Evolutionary conservation across 2,888 invertebrate species (phyloP).

Genomic region (Tinea semifulvella): DNA sequence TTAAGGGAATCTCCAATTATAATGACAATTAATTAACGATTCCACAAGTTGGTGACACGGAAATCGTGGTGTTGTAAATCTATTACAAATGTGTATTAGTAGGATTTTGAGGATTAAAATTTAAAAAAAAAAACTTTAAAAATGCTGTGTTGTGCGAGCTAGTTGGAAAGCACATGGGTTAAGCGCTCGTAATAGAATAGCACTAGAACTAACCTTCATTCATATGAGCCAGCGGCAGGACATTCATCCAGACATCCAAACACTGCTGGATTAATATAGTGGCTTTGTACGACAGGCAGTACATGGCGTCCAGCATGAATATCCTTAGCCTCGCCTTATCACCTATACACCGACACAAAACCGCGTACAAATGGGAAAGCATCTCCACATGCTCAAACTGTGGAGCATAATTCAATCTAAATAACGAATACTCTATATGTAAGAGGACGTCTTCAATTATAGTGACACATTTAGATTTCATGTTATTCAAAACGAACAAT

Average conservation of each 20-base stretch:
- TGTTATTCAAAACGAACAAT: constrained; percentile 28
- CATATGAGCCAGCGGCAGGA: constrained; percentile 47
- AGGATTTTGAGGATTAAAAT: too few relatives aligned
- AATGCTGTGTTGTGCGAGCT: too few relatives aligned
- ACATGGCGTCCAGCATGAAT: constrained; percentile 56
- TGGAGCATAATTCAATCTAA: constrained; percentile 43
- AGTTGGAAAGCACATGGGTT: too few relatives aligned
- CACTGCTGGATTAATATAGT: constrained; percentile 46
- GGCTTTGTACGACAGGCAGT: constrained; percentile 49
- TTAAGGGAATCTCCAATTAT: too few relatives aligned
- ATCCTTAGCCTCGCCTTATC: constrained; percentile 37
- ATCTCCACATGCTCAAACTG: constrained; percentile 43
- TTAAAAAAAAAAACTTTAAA: too few relatives aligned
- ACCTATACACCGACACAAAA: constrained; percentile 42
- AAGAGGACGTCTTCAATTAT: constrained; percentile 30
- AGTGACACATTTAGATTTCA: constrained; percentile 13
- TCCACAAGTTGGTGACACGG: too few relatives aligned
- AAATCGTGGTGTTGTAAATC: too few relatives aligned
- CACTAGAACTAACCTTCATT: constrained; percentile 35
- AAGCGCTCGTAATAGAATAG: neutral
- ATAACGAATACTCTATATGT: constrained; percentile 43
- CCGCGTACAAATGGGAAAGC: constrained; percentile 49
- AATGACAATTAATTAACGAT: too few relatives aligned
- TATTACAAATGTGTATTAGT: neutral
- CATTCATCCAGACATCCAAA: constrained; percentile 47